A percentile compares a stretch with the other conserved stretches of the same genome.
phyloP scores from a whole-genome alignment of 2,113 vertebrate species.

The Perccottus glenii region DNA sequence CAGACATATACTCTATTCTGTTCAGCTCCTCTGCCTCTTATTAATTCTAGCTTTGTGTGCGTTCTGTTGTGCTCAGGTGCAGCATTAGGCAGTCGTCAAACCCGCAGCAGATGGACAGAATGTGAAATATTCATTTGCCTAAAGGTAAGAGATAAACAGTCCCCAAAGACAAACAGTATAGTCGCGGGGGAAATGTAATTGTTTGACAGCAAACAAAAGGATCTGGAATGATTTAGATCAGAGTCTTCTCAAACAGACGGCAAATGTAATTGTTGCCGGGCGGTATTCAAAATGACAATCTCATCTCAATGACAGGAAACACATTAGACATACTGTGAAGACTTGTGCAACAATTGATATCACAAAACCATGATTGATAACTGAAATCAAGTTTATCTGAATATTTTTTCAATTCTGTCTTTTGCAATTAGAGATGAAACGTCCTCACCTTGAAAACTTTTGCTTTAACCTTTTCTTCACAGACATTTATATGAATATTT shows the following conservation, averaged over 20 bases:
- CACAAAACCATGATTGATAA: no score
- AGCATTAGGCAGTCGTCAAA: not conserved
- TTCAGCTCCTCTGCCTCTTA: not conserved
- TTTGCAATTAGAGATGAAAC: no score
- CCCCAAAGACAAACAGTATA: conserved; percentile 1
- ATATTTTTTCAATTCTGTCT: no score
- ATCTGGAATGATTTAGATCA: not conserved
- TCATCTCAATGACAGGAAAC: not conserved
- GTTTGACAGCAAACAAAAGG: conserved; percentile 20
- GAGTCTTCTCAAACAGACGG: not conserved
- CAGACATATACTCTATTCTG: not conserved
- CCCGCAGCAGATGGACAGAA: conserved; percentile 8
- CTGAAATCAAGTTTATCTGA: no score
- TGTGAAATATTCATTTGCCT: not conserved
- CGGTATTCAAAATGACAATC: not conserved
- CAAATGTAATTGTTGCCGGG: not conserved
- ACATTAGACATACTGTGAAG: not conserved
- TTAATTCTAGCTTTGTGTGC: not conserved
- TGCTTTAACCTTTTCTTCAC: no score
- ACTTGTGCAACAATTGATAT: not conserved
- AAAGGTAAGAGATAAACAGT: conserved; percentile 2
- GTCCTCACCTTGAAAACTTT: no score
- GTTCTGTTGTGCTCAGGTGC: not conserved
- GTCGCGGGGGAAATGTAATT: conserved; percentile 6
- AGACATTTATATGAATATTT: no score